phyloP scores from a whole-genome alignment of 2,113 vertebrate genomes.

The Hassar affinis region DNA sequence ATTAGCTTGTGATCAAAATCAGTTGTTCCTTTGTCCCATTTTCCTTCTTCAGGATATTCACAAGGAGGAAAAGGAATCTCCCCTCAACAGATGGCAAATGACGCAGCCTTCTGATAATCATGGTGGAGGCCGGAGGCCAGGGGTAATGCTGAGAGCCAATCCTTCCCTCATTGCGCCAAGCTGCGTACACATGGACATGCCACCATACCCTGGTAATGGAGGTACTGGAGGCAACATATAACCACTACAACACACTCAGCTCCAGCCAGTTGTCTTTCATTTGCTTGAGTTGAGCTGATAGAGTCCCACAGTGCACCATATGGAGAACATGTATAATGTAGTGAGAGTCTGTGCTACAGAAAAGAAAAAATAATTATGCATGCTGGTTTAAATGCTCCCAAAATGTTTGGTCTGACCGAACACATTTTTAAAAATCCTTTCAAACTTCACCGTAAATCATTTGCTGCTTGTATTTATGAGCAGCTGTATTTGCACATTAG shows the following conservation, averaged over 20 bases:
- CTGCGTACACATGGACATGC: conserved; percentile 29
- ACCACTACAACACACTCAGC: conserved; percentile 3
- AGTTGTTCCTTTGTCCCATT: conserved; percentile 12
- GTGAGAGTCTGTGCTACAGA: background rate
- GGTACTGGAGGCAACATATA: conserved; percentile 23
- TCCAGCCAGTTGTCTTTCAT: conserved; percentile 36
- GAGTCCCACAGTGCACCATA: conserved; percentile 37
- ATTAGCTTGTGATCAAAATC: conserved; percentile 12
- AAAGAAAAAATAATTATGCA: background rate
- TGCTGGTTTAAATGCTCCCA: background rate
- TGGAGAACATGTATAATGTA: conserved; percentile 29
- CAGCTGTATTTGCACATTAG: background rate
- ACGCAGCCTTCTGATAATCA: conserved; percentile 35
- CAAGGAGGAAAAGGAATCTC: conserved; percentile 56
- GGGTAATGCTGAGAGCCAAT: conserved; percentile 32
- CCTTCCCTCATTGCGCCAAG: conserved; percentile 28
- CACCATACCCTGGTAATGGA: conserved; percentile 9
- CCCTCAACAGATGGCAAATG: conserved; percentile 58
- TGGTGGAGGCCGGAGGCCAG: conserved; percentile 38
- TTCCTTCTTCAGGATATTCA: conserved; percentile 10
- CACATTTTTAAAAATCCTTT: background rate
- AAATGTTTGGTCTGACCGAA: background rate
- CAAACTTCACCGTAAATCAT: background rate
- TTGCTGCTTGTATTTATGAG: background rate
- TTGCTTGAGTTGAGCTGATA: conserved; percentile 36